Conservation (phyloP, 2,888 invertebrate species). For the Muscina levida region DNA sequence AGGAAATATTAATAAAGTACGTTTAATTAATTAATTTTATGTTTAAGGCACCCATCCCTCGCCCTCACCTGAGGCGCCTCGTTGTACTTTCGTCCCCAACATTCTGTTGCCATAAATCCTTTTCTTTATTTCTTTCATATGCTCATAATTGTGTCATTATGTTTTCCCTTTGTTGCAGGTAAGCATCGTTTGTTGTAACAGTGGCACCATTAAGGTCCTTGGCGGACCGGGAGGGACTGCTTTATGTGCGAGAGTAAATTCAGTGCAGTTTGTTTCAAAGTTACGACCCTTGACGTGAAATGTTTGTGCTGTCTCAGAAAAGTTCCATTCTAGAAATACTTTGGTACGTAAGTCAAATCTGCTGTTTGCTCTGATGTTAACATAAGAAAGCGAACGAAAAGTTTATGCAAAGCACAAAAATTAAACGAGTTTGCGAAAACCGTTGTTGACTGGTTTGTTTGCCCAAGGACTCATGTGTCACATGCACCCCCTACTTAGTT, state of each 20-base stretch:
- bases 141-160: conserved; percentile 34
- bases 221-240: too few relatives aligned
- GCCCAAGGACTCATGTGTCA: conserved; percentile 46
- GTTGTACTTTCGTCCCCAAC: background rate
- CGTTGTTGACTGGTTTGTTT: conserved; percentile 34
- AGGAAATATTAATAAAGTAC: background rate
- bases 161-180: background rate
- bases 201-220: background rate
- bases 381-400: conserved; percentile 14
- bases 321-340: conserved; percentile 5
- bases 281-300: background rate
- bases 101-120: background rate
- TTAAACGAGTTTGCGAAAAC: background rate
- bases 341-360: conserved; percentile 17
- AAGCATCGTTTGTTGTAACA: background rate
- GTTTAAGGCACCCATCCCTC: background rate
- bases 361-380: conserved; percentile 27
- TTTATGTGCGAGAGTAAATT: background rate
- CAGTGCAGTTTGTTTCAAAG: too few relatives aligned
- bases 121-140: conserved; percentile 26
- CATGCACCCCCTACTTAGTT: background rate
- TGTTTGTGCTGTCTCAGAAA: conserved; percentile 25
- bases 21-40: conserved; percentile 32
- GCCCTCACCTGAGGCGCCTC: background rate
- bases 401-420: background rate